Evolutionary conservation across 2,888 invertebrate genomes (phyloP).

Genomic region (Ectobius pallidus): DNA sequence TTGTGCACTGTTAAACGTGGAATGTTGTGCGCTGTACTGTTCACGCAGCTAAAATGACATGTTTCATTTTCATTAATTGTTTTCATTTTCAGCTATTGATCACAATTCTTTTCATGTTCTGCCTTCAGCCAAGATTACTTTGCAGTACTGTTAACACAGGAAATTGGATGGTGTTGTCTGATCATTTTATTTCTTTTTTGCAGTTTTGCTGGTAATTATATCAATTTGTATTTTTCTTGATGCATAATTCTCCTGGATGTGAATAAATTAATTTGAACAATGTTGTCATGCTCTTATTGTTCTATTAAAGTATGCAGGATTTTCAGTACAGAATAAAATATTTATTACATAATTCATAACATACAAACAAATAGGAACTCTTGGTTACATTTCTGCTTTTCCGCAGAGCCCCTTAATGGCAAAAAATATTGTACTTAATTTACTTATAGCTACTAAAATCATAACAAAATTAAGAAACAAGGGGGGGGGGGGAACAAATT

Average conservation of each 20-base stretch:
- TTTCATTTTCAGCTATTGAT: background rate
- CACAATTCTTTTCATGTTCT: slow-evolving; percentile 11
- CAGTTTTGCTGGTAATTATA: slow-evolving; percentile 27
- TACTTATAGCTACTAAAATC: too few species aligned
- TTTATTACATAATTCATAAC: too few species aligned
- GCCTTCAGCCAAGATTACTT: slow-evolving; percentile 17
- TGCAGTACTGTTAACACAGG: slow-evolving; percentile 6
- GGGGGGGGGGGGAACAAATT: too few species aligned
- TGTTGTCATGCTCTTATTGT: too few species aligned
- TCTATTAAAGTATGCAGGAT: too few species aligned
- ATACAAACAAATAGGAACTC: too few species aligned
- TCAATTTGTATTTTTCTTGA: slow-evolving; percentile 28
- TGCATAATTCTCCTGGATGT: slow-evolving; percentile 30
- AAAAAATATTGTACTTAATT: too few species aligned
- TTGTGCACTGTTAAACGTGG: background rate
- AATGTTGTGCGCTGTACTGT: background rate
- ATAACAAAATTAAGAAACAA: too few species aligned
- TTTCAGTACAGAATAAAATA: too few species aligned
- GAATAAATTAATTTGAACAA: slow-evolving; percentile 36
- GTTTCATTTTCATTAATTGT: slow-evolving; percentile 1
- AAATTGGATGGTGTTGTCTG: background rate
- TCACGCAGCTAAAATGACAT: background rate
- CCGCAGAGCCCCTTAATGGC: too few species aligned
- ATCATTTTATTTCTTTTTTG: slow-evolving; percentile 1
- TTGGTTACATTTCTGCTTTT: too few species aligned